Evolutionary conservation across 1,140 invertebrate genomes (phyloP), one percentile per base, ranked within the genome.

Genomic region (Drosophila ironensis): DNA sequence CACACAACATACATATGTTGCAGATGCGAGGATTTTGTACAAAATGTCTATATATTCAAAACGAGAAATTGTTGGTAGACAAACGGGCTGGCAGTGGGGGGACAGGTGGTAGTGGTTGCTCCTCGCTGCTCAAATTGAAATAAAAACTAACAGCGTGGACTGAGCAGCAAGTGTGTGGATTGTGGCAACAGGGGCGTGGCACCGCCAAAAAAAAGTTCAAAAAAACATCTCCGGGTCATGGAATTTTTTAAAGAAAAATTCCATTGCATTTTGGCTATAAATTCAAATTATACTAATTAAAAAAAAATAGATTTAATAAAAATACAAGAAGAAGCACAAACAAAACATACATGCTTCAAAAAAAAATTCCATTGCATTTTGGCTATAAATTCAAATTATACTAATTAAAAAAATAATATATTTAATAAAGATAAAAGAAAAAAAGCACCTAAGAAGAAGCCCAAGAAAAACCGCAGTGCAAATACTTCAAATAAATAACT

Each of bases 31-130:
- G 66, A 84, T 78, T 84, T 84, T 86, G 63, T 78, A 66, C 51
- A 84, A 84, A 86, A 84, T 84, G 78, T 84, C 80, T 84, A 84
- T 86, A 84, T 84, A 84, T 78, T 84, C 78, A 86, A 71, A 78
- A 66, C 59, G 80, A 69, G 64, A 84, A 86, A 86, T 86, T 86
- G 78, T 74, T 84, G 70, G 82, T 64, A 53, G 74, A 74, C 70
- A 66, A 51, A 22, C 42, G 35, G 59, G 5, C 53, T 30, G 56
- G 25, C 24, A 45, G 41, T 28, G 25, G 35, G 22, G 11, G 53
- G 38, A 63, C 28, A 40, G 41, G 50, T 67, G 42, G 51, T 44
- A 38, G 59, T 41, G 56, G 54, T 60, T 35, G 22, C 40, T 38
- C 41, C 41, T 47, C 22, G 22, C 24, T 71, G 67, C 68, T 82